phyloP scores from a whole-genome alignment of 2,888 invertebrate genomes.

The Mesorhabditis spiculigera region DNA sequence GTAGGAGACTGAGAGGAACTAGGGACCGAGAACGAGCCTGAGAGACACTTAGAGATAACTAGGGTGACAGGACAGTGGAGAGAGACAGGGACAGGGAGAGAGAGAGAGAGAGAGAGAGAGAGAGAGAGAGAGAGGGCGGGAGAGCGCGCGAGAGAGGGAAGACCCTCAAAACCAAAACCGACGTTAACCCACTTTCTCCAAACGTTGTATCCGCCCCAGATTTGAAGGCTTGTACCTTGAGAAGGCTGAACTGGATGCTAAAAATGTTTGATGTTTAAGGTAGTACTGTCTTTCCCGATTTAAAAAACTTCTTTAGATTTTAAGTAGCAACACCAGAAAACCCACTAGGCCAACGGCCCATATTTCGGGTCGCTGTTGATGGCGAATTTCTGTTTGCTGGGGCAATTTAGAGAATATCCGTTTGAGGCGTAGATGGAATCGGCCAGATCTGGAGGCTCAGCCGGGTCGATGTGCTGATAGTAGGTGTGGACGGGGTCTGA shows the following conservation, averaged over 20 bases:
- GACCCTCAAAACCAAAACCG: too few relatives aligned
- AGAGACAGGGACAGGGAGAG: too few relatives aligned
- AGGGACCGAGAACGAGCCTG: too few relatives aligned
- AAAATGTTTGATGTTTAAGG: conserved; percentile 7
- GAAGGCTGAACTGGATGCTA: conserved; percentile 29
- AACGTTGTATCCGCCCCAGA: too few relatives aligned
- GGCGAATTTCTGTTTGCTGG: conserved; percentile 31
- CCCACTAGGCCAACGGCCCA: conserved; percentile 32
- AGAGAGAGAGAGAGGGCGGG: too few relatives aligned
- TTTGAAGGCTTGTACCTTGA: conserved; percentile 30
- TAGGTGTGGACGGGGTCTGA: conserved; percentile 12
- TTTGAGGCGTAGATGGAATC: conserved; percentile 20
- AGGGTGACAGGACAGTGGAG: too few relatives aligned
- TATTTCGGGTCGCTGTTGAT: conserved; percentile 24
- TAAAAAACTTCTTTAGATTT: conserved; percentile 4
- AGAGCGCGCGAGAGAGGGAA: too few relatives aligned
- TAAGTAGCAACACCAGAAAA: background rate
- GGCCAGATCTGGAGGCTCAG: conserved; percentile 15
- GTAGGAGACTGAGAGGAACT: too few relatives aligned
- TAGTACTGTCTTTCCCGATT: background rate
- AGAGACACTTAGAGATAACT: too few relatives aligned
- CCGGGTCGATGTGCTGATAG: conserved; percentile 9
- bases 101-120: too few relatives aligned
- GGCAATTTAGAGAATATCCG: conserved; percentile 27
- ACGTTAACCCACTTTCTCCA: too few relatives aligned